A percentile compares a stretch with the other conserved stretches of the same genome.
These are phyloP conservation scores for Notodonta dromedarius DNA, from an alignment of 2,888 invertebrate genomes.

Conservation along the genomic window DNA sequence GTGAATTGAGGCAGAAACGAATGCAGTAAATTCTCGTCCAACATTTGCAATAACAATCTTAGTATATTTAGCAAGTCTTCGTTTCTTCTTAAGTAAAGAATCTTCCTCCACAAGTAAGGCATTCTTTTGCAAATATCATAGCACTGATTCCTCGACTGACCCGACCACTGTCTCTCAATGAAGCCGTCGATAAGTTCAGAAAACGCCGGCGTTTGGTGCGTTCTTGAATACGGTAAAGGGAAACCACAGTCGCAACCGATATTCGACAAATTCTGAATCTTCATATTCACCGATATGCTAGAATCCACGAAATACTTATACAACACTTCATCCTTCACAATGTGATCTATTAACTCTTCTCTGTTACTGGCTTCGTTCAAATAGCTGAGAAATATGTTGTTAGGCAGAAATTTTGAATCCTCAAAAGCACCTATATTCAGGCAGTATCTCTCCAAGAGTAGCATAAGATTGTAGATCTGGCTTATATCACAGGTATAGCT, in stretches of 20 bases:
- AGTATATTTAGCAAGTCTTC: slow-evolving; percentile 80
- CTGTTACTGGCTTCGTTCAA: slow-evolving; percentile 57
- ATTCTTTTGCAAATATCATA: slow-evolving; percentile 83
- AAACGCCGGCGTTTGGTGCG: slow-evolving; percentile 73
- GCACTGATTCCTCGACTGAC: slow-evolving; percentile 70
- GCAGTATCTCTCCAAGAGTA: slow-evolving; percentile 73
- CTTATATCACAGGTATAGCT: slow-evolving; percentile 77
- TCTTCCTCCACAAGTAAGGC: slow-evolving; percentile 86
- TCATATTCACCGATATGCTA: slow-evolving; percentile 83
- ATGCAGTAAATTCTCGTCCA: slow-evolving; percentile 82
- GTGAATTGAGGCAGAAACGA: slow-evolving; percentile 82
- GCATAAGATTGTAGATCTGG: slow-evolving; percentile 68
- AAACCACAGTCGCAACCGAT: slow-evolving; percentile 85
- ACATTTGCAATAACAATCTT: slow-evolving; percentile 85
- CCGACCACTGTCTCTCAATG: slow-evolving; percentile 77
- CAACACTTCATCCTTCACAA: slow-evolving; percentile 68
- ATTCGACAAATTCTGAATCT: slow-evolving; percentile 65
- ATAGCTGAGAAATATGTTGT: slow-evolving; percentile 73
- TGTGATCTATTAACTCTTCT: slow-evolving; percentile 54
- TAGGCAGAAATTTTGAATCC: slow-evolving; percentile 71
- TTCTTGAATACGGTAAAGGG: slow-evolving; percentile 80
- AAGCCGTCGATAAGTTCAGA: slow-evolving; percentile 83
- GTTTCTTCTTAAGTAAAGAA: slow-evolving; percentile 76
- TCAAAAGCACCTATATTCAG: slow-evolving; percentile 64
- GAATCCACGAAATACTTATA: slow-evolving; percentile 83